Evolutionary conservation across 1,140 invertebrate genomes (phyloP).

Genomic region (Euwallacea similis): DNA sequence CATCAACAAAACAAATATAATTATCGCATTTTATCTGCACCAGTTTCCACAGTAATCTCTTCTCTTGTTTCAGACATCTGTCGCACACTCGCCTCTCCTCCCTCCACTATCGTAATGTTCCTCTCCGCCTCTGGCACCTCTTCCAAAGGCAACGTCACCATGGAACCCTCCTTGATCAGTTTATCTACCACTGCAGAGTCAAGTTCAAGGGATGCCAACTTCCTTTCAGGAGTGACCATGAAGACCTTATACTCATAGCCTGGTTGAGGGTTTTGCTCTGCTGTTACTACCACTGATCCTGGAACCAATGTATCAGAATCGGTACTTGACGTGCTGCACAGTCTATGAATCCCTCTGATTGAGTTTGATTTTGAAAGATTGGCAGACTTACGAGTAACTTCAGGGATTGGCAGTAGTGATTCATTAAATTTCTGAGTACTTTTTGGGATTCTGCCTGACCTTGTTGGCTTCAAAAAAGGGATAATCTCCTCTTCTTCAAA

Average conservation of each 20-base stretch:
- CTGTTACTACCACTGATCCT: slow-evolving; percentile 54
- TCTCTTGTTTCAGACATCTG: slow-evolving; percentile 1
- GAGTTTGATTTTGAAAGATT: slow-evolving; percentile 41
- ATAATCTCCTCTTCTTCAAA: slow-evolving; percentile 39
- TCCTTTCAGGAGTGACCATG: slow-evolving; percentile 53
- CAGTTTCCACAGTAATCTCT: slow-evolving; percentile 11
- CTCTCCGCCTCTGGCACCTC: neutral
- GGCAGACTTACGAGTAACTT: slow-evolving; percentile 70
- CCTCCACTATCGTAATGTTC: neutral
- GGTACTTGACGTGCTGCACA: slow-evolving; percentile 17
- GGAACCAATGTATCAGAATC: slow-evolving; percentile 33
- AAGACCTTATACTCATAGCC: slow-evolving; percentile 54
- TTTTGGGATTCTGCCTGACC: slow-evolving; percentile 45
- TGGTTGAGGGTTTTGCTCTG: slow-evolving; percentile 47
- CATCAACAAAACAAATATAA: no score
- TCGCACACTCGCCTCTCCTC: neutral
- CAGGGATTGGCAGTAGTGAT: slow-evolving; percentile 75
- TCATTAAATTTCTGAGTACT: slow-evolving; percentile 56
- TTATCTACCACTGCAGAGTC: slow-evolving; percentile 52
- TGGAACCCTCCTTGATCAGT: slow-evolving; percentile 59
- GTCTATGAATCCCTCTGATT: neutral
- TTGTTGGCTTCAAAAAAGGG: slow-evolving; percentile 37
- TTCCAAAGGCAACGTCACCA: slow-evolving; percentile 61
- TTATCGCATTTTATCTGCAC: no score
- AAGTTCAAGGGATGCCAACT: slow-evolving; percentile 52